A percentile compares a stretch with the other conserved stretches of the same genome.
Conservation (phyloP, 2,113 vertebrate genomes). For the Toxotes jaculatrix region DNA sequence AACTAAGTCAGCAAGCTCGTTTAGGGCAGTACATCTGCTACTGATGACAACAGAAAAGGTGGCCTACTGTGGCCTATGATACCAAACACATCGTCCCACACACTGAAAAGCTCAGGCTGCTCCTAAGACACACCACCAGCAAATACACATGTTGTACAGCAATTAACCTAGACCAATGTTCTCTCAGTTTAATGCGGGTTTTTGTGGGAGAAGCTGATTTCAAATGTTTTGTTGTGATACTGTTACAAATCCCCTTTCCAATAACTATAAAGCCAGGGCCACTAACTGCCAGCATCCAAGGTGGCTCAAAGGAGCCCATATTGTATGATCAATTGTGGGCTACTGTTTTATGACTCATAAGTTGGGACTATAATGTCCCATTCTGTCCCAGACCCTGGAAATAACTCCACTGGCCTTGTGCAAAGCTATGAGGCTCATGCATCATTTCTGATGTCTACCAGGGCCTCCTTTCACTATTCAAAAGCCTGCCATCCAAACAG, state of each 20-base stretch:
- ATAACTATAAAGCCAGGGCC: constrained; percentile 49
- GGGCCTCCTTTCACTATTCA: constrained; percentile 23
- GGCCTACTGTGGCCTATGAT: constrained; percentile 60
- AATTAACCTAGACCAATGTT: constrained; percentile 56
- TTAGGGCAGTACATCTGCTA: constrained; percentile 74
- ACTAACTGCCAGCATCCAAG: constrained; percentile 45
- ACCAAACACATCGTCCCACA: constrained; percentile 70
- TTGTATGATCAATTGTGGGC: constrained; percentile 23
- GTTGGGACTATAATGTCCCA: constrained; percentile 9
- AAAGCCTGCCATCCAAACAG: constrained; percentile 42
- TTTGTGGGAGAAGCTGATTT: constrained; percentile 45
- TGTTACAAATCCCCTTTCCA: constrained; percentile 70
- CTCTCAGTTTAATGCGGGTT: constrained; percentile 51
- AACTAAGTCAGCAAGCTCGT: constrained; percentile 68
- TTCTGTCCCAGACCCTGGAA: constrained; percentile 39
- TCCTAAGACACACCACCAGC: constrained; percentile 66
- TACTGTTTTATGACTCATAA: constrained; percentile 30
- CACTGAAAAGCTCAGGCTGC: constrained; percentile 71
- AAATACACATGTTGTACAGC: constrained; percentile 71
- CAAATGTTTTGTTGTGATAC: constrained; percentile 62
- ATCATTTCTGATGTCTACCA: constrained; percentile 50
- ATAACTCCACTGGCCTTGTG: constrained; percentile 44
- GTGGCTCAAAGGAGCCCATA: constrained; percentile 36
- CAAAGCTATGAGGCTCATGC: constrained; percentile 59
- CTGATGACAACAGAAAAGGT: constrained; percentile 66